Conservation (phyloP, 2,888 invertebrate species). For the Ornithoptera alexandrae region DNA sequence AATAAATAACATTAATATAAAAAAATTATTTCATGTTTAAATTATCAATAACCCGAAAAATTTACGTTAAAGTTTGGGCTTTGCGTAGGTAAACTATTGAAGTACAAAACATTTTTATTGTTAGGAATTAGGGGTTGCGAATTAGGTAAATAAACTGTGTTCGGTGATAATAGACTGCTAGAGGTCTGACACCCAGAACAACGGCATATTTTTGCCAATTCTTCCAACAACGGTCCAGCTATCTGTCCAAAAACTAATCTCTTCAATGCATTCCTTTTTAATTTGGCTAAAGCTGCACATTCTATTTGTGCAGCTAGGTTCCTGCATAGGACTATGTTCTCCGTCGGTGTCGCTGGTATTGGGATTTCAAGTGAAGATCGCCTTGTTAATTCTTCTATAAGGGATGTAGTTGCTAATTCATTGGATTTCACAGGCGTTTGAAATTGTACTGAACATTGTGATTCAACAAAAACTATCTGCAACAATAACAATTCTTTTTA, state of each 20-base stretch:
- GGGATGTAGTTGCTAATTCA: slow-evolving; percentile 18
- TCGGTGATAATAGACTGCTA: neutral
- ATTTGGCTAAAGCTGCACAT: slow-evolving; percentile 35
- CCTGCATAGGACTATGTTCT: slow-evolving; percentile 24
- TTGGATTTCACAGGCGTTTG: slow-evolving; percentile 4
- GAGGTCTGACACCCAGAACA: slow-evolving; percentile 17
- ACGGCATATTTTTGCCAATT: slow-evolving; percentile 27
- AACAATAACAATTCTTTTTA: slow-evolving; percentile 9
- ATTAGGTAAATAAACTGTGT: neutral
- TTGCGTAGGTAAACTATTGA: slow-evolving; percentile 1
- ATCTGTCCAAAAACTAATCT: slow-evolving; percentile 35
- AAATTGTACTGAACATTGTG: slow-evolving; percentile 23
- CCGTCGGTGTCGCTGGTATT: slow-evolving; percentile 11
- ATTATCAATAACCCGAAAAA: slow-evolving; percentile 5
- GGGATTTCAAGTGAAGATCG: slow-evolving; percentile 11
- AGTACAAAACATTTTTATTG: slow-evolving; percentile 16
- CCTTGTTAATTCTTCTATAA: slow-evolving; percentile 22
- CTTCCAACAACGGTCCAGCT: slow-evolving; percentile 33
- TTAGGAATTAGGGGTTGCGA: neutral
- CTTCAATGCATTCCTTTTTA: slow-evolving; percentile 31
- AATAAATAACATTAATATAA: slow-evolving; percentile 18
- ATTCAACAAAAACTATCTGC: slow-evolving; percentile 7
- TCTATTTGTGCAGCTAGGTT: slow-evolving; percentile 37
- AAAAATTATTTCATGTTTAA: neutral
- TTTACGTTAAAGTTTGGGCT: slow-evolving; percentile 10